A percentile compares a stretch with the other conserved stretches of the same genome.
phyloP scores from a whole-genome alignment of 2,888 invertebrate genomes.

The Tethea ocularis region DNA sequence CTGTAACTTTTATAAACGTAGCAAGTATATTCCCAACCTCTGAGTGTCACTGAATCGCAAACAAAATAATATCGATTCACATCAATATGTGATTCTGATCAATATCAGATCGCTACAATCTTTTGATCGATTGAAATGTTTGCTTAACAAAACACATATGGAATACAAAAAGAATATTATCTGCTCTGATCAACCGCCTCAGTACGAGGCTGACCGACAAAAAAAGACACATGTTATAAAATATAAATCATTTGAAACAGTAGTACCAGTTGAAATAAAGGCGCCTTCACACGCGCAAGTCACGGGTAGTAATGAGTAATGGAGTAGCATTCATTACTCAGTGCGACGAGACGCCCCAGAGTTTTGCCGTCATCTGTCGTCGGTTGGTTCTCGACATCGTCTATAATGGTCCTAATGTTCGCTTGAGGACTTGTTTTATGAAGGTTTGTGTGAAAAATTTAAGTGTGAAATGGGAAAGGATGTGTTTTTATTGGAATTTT shows the following conservation, averaged over 20 bases:
- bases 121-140: conserved; percentile 3
- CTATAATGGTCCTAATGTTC: conserved; percentile 37
- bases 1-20: no score
- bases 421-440: conserved; percentile 12
- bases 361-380: conserved; percentile 73
- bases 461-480: conserved; percentile 29
- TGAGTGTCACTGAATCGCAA: neutral
- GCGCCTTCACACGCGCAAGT: conserved; percentile 61
- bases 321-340: conserved; percentile 71
- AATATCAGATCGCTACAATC: neutral
- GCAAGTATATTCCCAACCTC: neutral
- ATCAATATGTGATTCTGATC: no score
- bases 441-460: conserved; percentile 27
- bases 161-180: conserved; percentile 7
- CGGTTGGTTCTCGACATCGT: conserved; percentile 45
- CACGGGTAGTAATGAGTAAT: conserved; percentile 67
- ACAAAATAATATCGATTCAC: neutral
- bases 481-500: conserved; percentile 25
- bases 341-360: conserved; percentile 62
- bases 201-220: neutral
- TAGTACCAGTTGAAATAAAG: conserved; percentile 63
- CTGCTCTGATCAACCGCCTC: conserved; percentile 1
- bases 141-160: conserved; percentile 2
- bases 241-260: conserved; percentile 56
- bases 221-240: conserved; percentile 11